Conservation (phyloP, 2,797 vertebrate species). For the Vireo griseus region DNA sequence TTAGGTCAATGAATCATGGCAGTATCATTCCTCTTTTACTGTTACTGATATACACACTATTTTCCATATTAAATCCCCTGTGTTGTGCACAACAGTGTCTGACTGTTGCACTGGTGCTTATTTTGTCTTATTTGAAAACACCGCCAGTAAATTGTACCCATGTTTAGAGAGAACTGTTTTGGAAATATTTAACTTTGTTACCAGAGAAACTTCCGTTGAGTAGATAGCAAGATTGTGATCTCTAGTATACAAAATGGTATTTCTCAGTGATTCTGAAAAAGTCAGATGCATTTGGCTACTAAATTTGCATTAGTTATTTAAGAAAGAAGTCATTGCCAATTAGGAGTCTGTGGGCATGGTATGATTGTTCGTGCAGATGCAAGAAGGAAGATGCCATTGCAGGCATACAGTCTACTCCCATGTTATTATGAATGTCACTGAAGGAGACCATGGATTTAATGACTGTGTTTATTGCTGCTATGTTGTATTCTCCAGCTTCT, state of each 20-base stretch:
- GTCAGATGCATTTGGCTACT: neutral
- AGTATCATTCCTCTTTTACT: neutral
- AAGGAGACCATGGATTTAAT: constrained; percentile 30
- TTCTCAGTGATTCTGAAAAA: neutral
- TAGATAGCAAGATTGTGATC: constrained; percentile 8
- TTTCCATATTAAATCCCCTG: neutral
- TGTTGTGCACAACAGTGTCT: constrained; percentile 4
- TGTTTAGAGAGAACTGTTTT: constrained; percentile 54
- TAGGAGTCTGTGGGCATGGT: neutral
- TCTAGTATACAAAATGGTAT: neutral
- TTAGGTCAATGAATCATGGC: neutral
- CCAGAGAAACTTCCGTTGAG: constrained; percentile 45
- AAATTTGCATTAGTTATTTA: constrained; percentile 24
- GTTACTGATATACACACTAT: neutral
- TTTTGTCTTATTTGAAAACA: constrained; percentile 43
- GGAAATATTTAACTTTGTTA: constrained; percentile 64
- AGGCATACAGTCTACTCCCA: neutral
- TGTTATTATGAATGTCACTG: constrained; percentile 17
- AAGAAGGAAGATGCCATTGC: neutral
- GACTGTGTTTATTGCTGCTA: neutral
- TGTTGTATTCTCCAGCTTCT: constrained; percentile 10
- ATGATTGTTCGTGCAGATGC: neutral
- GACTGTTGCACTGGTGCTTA: constrained; percentile 13
- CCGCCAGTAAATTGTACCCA: neutral
- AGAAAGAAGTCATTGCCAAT: constrained; percentile 2